Evolutionary conservation across 2,797 vertebrate genomes (phyloP).

Genomic region (Chelon labrosus): DNA sequence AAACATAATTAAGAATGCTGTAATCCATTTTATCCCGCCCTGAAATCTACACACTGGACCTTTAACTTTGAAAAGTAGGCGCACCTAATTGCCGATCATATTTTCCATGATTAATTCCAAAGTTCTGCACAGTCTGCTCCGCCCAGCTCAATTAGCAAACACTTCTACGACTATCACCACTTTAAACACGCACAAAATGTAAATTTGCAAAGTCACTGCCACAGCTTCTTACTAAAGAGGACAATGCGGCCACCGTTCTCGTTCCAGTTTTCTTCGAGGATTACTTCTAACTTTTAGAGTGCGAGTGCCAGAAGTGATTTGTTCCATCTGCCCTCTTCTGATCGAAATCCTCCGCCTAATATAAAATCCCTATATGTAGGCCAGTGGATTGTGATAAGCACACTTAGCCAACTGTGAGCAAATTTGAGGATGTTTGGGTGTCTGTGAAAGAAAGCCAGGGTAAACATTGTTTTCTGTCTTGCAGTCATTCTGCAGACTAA

Average conservation of each 20-base stretch:
- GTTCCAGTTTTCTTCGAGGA: slow-evolving; percentile 61
- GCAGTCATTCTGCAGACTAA: slow-evolving; percentile 33
- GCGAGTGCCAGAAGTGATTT: slow-evolving; percentile 68
- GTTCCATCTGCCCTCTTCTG: slow-evolving; percentile 72
- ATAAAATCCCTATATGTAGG: slow-evolving; percentile 65
- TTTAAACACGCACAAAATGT: slow-evolving; percentile 22
- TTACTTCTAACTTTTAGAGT: slow-evolving; percentile 51
- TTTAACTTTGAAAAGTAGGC: too few species aligned
- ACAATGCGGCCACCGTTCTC: slow-evolving; percentile 24
- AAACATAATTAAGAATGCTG: too few species aligned
- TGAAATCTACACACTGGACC: too few species aligned
- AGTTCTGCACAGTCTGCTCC: background rate
- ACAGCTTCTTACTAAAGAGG: slow-evolving; percentile 44
- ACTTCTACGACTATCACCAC: background rate
- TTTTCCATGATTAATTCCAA: background rate
- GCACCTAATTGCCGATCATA: too few species aligned
- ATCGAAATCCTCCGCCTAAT: slow-evolving; percentile 66
- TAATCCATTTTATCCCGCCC: too few species aligned
- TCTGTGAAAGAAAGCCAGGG: slow-evolving; percentile 50
- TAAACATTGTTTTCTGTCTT: slow-evolving; percentile 54
- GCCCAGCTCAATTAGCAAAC: background rate
- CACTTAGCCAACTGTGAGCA: slow-evolving; percentile 64
- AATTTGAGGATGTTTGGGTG: slow-evolving; percentile 58
- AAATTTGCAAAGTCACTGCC: slow-evolving; percentile 22
- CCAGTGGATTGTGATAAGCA: slow-evolving; percentile 66